Evolutionary conservation across 2,113 vertebrate species (phyloP).

Genomic region (Megatriorchis doriae): DNA sequence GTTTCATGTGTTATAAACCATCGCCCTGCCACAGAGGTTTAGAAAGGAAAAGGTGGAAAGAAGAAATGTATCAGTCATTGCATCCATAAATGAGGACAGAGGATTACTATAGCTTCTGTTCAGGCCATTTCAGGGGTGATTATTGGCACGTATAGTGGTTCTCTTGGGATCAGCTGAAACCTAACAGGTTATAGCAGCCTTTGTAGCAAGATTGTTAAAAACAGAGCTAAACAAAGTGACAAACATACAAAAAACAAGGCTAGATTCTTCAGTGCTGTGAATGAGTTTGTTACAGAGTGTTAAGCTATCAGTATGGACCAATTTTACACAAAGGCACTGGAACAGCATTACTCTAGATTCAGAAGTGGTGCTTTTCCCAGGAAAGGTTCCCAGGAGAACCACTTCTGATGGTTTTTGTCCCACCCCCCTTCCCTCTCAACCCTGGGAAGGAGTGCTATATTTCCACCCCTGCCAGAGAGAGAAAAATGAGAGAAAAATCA

Average conservation of each 20-base stretch:
- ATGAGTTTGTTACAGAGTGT: neutral
- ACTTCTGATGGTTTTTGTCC: neutral
- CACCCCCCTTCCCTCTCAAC: neutral
- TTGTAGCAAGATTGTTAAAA: neutral
- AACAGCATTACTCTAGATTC: neutral
- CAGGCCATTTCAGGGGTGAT: neutral
- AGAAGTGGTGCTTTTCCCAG: neutral
- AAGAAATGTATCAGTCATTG: neutral
- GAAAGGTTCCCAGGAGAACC: conserved; percentile 8
- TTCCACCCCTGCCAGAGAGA: neutral
- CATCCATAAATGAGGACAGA: neutral
- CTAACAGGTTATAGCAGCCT: neutral
- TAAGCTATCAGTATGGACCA: neutral
- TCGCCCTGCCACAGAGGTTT: neutral
- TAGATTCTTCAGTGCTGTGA: neutral
- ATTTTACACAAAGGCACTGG: neutral
- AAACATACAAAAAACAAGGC: neutral
- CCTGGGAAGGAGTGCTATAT: neutral
- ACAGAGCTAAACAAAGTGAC: neutral
- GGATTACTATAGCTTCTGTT: neutral
- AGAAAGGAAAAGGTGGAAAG: neutral
- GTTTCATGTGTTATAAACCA: fast-evolving
- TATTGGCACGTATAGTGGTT: neutral
- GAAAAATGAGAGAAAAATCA: conserved; percentile 32
- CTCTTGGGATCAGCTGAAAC: neutral